Evolutionary conservation across 2,113 vertebrate species (phyloP), one percentile per base, ranked within the genome.

Genomic region (Trinectes maculatus): DNA sequence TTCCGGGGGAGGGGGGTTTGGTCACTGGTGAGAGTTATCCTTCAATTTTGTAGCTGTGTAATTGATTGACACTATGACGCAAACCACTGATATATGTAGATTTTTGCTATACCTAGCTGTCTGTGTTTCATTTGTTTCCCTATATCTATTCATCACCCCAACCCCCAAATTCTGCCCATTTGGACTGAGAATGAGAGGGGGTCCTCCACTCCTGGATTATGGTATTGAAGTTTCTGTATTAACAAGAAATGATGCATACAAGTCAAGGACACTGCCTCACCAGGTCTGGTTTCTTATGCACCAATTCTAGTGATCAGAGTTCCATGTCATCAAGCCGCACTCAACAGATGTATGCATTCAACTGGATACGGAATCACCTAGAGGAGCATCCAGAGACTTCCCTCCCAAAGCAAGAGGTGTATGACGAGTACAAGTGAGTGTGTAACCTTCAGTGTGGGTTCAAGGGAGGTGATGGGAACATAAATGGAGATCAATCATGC

Each of bases 381-480:
- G 98, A 99, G 74, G 98, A 99, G 89, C 98, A 99, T 82, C 95
- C 96, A 0, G 98, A 99, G 92, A 99, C 97, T 7, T 99, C 98
- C 65, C 95, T 99, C 68, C 98, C 98, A 71, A 99, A 99, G 87
- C 97, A 99, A 91, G 98, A 99, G 89, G 98, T 99, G 74, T 99
- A 99, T 67, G 97, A 99, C 83, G 98, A 99, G 77, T 99, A 99
- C 92, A 99, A 99, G 98, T 99, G 88, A 95, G 98, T 94, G 43
- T 28, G 12, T 44, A 18, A 31, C 12, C 24, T 24, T 34, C 9
- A 24, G 24, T 18, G 52, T 3, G 51, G 19, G 40, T 8, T n/a
- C 28, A 15, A 33, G n/a, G 13, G 25, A 46, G 39, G 43, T 18
- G 31, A 48, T 13, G 12, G 52, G 12, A 31, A 6, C 34, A 24